Conservation (phyloP, 2,113 vertebrate genomes). For the Lagopus leucura region DNA sequence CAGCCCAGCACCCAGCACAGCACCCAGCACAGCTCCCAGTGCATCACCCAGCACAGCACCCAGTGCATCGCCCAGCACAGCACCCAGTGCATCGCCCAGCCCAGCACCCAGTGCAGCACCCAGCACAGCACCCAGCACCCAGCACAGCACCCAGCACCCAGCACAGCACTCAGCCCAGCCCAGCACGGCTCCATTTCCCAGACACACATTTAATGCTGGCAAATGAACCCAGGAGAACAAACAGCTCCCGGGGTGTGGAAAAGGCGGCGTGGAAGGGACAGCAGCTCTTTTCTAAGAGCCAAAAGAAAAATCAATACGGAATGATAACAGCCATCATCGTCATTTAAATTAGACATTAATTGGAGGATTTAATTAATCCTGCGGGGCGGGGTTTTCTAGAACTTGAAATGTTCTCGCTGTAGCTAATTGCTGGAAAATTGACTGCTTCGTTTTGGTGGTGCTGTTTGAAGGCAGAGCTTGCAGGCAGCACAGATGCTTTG, state of each 20-base stretch:
- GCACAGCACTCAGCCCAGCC: neutral
- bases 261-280: slow-evolving; percentile 2
- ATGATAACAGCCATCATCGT: slow-evolving; percentile 69
- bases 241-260: neutral
- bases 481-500: neutral
- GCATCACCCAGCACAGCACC: too few relatives aligned
- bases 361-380: slow-evolving; percentile 78
- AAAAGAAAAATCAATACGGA: slow-evolving; percentile 62
- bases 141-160: too few relatives aligned
- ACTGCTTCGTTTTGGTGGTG: neutral
- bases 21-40: too few relatives aligned
- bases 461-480: neutral
- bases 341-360: slow-evolving; percentile 78
- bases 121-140: too few relatives aligned
- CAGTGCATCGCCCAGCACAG: too few relatives aligned
- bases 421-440: slow-evolving; percentile 65
- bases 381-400: neutral
- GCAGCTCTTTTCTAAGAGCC: slow-evolving; percentile 56
- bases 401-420: slow-evolving; percentile 6
- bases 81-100: too few relatives aligned
- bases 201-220: neutral
- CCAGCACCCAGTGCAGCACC: too few relatives aligned
- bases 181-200: neutral
- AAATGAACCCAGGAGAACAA: neutral
- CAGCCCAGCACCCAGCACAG: too few relatives aligned